phyloP scores from a whole-genome alignment of 2,888 invertebrate genomes.

The Ashinkailepas kermadecensis region DNA sequence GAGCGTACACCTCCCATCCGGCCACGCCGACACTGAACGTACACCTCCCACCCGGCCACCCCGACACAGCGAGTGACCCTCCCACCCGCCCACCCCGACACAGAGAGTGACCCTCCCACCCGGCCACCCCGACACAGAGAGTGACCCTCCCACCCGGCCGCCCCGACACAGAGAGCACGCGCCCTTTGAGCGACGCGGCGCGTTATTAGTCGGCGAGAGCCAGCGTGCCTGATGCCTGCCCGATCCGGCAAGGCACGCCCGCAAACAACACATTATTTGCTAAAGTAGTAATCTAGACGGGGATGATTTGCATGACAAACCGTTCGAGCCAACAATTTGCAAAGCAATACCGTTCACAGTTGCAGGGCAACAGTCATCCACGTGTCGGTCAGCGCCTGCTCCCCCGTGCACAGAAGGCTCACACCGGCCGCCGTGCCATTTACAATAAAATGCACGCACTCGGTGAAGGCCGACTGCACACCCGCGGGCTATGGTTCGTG shows the following conservation, averaged over 20 bases:
- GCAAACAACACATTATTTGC: background rate
- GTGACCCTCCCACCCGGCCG: too few relatives aligned
- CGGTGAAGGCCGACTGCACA: too few relatives aligned
- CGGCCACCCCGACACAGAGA: too few relatives aligned
- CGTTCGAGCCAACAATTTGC: background rate
- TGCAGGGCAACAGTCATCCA: constrained; percentile 10
- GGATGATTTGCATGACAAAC: constrained; percentile 7
- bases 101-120: too few relatives aligned
- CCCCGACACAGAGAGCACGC: too few relatives aligned
- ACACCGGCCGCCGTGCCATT: background rate
- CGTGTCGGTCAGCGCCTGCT: background rate
- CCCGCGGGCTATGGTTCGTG: background rate
- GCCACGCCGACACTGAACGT: too few relatives aligned
- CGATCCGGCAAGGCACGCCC: background rate
- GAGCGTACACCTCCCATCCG: too few relatives aligned
- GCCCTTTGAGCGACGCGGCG: background rate
- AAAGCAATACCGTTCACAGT: constrained; percentile 8
- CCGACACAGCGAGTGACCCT: too few relatives aligned
- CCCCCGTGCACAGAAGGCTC: background rate
- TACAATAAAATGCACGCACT: background rate
- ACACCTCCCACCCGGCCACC: too few relatives aligned
- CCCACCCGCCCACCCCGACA: too few relatives aligned
- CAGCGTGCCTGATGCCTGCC: background rate
- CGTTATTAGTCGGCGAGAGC: background rate
- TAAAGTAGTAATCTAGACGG: background rate